Evolutionary conservation across 2,888 invertebrate species (phyloP).

Genomic region (Ichneumoninae sp.): DNA sequence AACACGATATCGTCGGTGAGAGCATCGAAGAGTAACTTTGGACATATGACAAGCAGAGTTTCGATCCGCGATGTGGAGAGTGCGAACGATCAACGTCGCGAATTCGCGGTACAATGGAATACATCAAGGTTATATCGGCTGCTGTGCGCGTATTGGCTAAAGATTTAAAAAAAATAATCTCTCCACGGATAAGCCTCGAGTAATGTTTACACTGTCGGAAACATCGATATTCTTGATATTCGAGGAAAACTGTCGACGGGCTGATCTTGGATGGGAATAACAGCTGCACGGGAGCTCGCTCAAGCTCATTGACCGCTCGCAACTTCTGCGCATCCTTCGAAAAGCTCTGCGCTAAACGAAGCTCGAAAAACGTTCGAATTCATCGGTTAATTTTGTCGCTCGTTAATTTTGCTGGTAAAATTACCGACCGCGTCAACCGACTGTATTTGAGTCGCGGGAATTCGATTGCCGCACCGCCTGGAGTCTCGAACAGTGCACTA

Average conservation of each 20-base stretch:
- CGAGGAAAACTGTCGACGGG: not conserved
- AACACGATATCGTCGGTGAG: constrained; percentile 16
- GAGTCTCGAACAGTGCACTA: not conserved
- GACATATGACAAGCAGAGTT: not conserved
- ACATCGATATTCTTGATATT: constrained; percentile 8
- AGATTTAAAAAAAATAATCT: constrained; percentile 51
- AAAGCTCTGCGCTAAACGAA: not conserved
- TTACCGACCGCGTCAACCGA: not conserved
- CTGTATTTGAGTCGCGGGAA: not conserved
- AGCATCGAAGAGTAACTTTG: constrained; percentile 32
- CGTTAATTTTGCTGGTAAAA: not conserved
- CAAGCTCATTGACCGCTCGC: too few species aligned
- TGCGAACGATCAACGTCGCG: constrained; percentile 31
- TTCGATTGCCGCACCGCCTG: not conserved
- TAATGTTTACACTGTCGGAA: not conserved
- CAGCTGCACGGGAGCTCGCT: not conserved
- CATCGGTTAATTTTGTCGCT: not conserved
- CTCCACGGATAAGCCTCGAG: constrained; percentile 3
- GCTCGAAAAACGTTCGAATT: not conserved
- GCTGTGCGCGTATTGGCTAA: constrained; percentile 63
- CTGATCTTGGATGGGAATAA: not conserved
- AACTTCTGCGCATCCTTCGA: not conserved
- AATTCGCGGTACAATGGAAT: constrained; percentile 64
- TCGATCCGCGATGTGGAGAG: not conserved
- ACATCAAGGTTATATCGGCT: constrained; percentile 40